These are phyloP conservation scores for Rhingia rostrata DNA, from an alignment of 2,888 invertebrate species.

Conservation along the genomic window DNA sequence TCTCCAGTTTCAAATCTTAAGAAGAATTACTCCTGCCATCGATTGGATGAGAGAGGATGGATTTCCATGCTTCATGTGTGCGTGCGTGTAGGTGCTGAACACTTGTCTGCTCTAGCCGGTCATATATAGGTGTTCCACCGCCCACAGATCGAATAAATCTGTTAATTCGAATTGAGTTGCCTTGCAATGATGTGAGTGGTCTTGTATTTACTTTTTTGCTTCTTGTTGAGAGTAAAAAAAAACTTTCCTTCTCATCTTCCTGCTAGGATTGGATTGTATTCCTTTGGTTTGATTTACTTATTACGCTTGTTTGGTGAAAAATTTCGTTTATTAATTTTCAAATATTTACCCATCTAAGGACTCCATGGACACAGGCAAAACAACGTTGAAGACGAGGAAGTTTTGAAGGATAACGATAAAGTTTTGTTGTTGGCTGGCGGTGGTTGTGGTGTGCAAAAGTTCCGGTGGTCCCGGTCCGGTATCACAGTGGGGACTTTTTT, in stretches of 20 bases:
- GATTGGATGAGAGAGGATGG: neutral
- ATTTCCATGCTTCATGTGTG: neutral
- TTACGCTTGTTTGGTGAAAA: slow-evolving; percentile 66
- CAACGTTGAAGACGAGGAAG: slow-evolving; percentile 21
- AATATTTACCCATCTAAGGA: slow-evolving; percentile 68
- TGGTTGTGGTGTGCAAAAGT: slow-evolving; percentile 44
- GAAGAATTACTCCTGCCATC: slow-evolving; percentile 1
- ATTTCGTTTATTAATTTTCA: slow-evolving; percentile 73
- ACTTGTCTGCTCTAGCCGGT: slow-evolving; percentile 2
- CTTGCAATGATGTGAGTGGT: slow-evolving; percentile 36
- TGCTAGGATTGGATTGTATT: slow-evolving; percentile 27
- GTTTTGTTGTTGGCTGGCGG: slow-evolving; percentile 32
- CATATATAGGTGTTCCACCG: neutral
- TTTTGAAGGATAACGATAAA: slow-evolving; percentile 50
- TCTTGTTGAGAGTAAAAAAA: slow-evolving; percentile 3
- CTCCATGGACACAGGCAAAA: slow-evolving; percentile 7
- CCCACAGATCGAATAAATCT: slow-evolving; percentile 64
- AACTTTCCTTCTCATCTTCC: slow-evolving; percentile 28
- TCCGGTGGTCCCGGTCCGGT: slow-evolving; percentile 1
- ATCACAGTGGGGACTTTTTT: slow-evolving; percentile 31
- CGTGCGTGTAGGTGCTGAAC: neutral
- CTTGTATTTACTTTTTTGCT: slow-evolving; percentile 8
- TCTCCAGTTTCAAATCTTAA: slow-evolving; percentile 27
- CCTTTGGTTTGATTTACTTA: slow-evolving; percentile 36
- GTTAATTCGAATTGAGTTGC: slow-evolving; percentile 65